These are phyloP conservation scores for Dreissena rostriformis DNA, from an alignment of 1,140 invertebrate species.

Conservation along the genomic window DNA sequence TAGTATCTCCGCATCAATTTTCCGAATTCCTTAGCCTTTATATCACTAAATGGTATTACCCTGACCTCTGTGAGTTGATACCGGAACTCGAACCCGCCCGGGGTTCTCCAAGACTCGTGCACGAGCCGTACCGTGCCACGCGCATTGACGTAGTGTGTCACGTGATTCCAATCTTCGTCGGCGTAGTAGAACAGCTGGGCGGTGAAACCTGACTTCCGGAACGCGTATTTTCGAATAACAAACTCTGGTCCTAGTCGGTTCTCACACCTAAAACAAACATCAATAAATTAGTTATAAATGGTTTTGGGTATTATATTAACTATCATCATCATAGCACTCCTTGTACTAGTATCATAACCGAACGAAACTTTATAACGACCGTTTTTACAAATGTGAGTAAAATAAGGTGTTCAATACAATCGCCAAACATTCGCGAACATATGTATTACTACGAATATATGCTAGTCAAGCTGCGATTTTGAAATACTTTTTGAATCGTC, in stretches of 20 bases:
- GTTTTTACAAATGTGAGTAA: too few relatives aligned
- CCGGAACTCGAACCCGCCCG: conserved; percentile 20
- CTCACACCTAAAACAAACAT: conserved; percentile 50
- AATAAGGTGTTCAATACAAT: too few relatives aligned
- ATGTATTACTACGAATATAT: too few relatives aligned
- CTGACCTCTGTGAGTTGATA: conserved; percentile 24
- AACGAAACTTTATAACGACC: too few relatives aligned
- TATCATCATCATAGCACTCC: too few relatives aligned
- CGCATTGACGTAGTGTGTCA: conserved; percentile 39
- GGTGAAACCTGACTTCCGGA: conserved; percentile 29
- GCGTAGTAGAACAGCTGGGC: conserved; percentile 54
- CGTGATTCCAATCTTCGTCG: conserved; percentile 28
- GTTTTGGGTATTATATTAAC: too few relatives aligned
- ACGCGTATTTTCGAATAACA: conserved; percentile 54
- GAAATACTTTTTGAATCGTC: too few relatives aligned
- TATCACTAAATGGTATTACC: conserved; percentile 37
- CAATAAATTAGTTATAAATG: too few relatives aligned
- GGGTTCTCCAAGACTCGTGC: conserved; percentile 45
- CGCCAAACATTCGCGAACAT: too few relatives aligned
- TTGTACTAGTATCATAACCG: too few relatives aligned
- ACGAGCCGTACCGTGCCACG: conserved; percentile 22
- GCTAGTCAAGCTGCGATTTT: too few relatives aligned
- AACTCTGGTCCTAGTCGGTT: conserved; percentile 57
- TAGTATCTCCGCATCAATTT: conserved; percentile 42
- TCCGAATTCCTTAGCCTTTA: conserved; percentile 11